These are phyloP conservation scores for Kryptolebias ocellatus DNA, from an alignment of 2,797 vertebrate species.

Conservation along the genomic window DNA sequence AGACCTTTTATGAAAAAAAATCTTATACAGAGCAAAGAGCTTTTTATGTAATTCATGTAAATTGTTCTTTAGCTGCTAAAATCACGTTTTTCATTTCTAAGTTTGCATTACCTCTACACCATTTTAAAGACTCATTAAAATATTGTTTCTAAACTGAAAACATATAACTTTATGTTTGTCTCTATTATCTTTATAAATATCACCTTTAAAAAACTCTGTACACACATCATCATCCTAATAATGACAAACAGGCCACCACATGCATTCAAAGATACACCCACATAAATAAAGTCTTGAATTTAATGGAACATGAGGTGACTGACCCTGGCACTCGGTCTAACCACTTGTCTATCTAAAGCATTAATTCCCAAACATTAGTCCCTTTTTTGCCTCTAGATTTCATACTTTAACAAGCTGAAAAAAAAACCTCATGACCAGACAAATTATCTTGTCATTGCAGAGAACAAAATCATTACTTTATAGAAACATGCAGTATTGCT, in stretches of 20 bases:
- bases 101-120: slow-evolving; percentile 16
- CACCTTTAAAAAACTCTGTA: too few relatives aligned
- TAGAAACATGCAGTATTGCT: slow-evolving; percentile 43
- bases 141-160: background rate
- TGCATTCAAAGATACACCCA: too few relatives aligned
- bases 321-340: too few relatives aligned
- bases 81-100: slow-evolving; percentile 18
- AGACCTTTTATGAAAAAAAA: slow-evolving; percentile 38
- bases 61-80: slow-evolving; percentile 13
- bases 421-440: slow-evolving; percentile 18
- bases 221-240: too few relatives aligned
- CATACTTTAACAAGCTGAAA: slow-evolving; percentile 4
- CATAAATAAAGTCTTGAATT: too few relatives aligned
- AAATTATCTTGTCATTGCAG: slow-evolving; percentile 22
- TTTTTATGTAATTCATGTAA: slow-evolving; percentile 5
- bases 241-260: too few relatives aligned
- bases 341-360: too few relatives aligned
- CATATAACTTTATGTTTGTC: background rate
- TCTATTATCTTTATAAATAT: too few relatives aligned
- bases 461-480: slow-evolving; percentile 25
- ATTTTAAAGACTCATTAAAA: background rate
- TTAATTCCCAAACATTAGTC: too few relatives aligned
- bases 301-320: too few relatives aligned
- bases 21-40: slow-evolving; percentile 16
- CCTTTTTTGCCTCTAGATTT: background rate